These are phyloP conservation scores for Ia io DNA, from an alignment of 2,113 vertebrate species.

Conservation along the genomic window DNA sequence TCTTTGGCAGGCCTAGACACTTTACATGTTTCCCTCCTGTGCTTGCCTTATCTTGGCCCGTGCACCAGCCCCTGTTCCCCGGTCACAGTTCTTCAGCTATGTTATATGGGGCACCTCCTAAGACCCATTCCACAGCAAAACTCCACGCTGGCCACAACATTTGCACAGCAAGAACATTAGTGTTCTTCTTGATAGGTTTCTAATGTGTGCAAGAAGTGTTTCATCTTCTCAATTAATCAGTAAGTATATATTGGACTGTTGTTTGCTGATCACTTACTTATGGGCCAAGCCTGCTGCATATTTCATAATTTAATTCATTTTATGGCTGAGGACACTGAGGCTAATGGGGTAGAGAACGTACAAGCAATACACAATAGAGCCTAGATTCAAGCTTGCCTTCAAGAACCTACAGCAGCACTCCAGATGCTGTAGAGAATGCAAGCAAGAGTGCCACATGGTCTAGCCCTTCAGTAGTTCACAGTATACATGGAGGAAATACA, in stretches of 20 bases:
- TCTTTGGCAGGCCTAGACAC: neutral
- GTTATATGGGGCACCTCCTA: neutral
- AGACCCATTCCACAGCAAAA: neutral
- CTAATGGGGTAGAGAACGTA: neutral
- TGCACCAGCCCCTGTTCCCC: neutral
- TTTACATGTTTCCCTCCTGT: neutral
- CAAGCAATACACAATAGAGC: neutral
- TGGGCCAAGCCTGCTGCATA: neutral
- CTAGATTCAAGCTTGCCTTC: neutral
- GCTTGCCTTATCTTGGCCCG: neutral
- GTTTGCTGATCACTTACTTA: neutral
- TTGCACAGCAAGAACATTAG: neutral
- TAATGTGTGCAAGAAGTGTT: neutral
- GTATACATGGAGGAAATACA: neutral
- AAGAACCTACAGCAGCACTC: neutral
- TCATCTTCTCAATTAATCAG: constrained; percentile 21
- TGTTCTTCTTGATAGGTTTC: neutral
- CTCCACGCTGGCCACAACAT: neutral
- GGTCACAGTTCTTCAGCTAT: neutral
- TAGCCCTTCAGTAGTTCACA: neutral
- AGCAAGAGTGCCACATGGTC: neutral
- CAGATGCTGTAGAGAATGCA: neutral
- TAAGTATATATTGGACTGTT: neutral
- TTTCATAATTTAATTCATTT: constrained; percentile 26
- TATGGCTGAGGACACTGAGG: neutral